Base-by-base conservation (phyloP, 1,140 invertebrate species). In the Pectinophora gossypiella region DNA sequence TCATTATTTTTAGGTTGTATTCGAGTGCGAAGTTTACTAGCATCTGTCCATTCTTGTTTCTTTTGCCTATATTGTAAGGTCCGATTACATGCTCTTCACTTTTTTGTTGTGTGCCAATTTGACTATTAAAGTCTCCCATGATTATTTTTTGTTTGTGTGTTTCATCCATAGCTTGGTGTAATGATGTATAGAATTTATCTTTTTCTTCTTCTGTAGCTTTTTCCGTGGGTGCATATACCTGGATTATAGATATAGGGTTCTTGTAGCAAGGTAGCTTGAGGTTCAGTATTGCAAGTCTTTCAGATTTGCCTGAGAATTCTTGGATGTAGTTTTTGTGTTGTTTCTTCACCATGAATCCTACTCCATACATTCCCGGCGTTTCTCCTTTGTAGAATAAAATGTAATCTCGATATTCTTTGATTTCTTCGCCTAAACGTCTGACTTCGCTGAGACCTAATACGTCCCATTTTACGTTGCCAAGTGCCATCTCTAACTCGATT, bases 161-260 rank as follows among this genome's bases (percentile, higher is more conserved):
- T 3, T 19, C 57, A 0, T 1, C 0, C 47, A 66, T 56, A 1
- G 23, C 51, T 57, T 59, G 9, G 18, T 48, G 63, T 6, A 66
- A 40, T 21, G 53, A 49, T 1, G 56, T 38, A 40, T 64, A 70
- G 44, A 66, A 66, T 6, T 46, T 10, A 18, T 61, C 48, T 66
- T 62, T 58, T 15, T 21, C 21, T 52, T 70, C 56, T 43, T 59
- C 12, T 55, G 44, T 61, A 4, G 59, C 42, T 3, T 54, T 35
- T 48, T 68, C 68, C 1, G 59, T 65, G 0, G 62, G 62, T 20
- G 59, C 61, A 42, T 72, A 64, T 54, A 72, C 18, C 38, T 72
- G 65, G 1, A 68, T 51, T 3, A 72, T 63, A 19, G 65, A 59
- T 18, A 13, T 44, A 40, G 48, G 42, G 35, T 61, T 20, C 48